Conservation (phyloP, 2,888 invertebrate genomes). For the Himalopsyche kuldschensis region DNA sequence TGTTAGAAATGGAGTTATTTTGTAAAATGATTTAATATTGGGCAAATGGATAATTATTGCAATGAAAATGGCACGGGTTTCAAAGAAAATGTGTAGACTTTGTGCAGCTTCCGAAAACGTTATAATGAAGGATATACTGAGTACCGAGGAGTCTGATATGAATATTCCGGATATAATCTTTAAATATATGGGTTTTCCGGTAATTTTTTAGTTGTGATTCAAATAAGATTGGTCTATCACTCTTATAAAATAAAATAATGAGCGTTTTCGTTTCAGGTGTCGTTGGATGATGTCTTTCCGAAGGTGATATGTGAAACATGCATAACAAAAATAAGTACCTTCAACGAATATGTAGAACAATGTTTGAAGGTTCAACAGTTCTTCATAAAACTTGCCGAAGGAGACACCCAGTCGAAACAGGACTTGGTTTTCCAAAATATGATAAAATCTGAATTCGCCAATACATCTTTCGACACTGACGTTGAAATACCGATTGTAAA, state of each 20-base stretch:
- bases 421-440: conserved; percentile 7
- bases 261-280: conserved; percentile 10
- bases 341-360: conserved; percentile 34
- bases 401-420: conserved; percentile 11
- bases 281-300: conserved; percentile 27
- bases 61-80: conserved; percentile 24
- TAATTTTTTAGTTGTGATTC: background rate
- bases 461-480: background rate
- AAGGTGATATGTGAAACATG: conserved; percentile 32
- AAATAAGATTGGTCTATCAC: background rate
- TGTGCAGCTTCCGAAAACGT: conserved; percentile 19
- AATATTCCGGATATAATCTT: conserved; percentile 30
- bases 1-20: background rate
- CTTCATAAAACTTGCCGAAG: conserved; percentile 20
- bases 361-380: conserved; percentile 32
- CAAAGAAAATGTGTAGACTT: conserved; percentile 29
- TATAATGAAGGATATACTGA: conserved; percentile 27
- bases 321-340: conserved; percentile 24
- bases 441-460: conserved; percentile 25
- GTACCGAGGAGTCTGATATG: conserved; percentile 16
- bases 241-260: background rate
- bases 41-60: background rate
- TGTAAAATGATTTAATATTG: background rate
- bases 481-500: conserved; percentile 7
- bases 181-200: conserved; percentile 28